A percentile compares a stretch with the other conserved stretches of the same genome.
Conservation (phyloP, 1,140 invertebrate genomes). For the Chironomus striatipennis region DNA sequence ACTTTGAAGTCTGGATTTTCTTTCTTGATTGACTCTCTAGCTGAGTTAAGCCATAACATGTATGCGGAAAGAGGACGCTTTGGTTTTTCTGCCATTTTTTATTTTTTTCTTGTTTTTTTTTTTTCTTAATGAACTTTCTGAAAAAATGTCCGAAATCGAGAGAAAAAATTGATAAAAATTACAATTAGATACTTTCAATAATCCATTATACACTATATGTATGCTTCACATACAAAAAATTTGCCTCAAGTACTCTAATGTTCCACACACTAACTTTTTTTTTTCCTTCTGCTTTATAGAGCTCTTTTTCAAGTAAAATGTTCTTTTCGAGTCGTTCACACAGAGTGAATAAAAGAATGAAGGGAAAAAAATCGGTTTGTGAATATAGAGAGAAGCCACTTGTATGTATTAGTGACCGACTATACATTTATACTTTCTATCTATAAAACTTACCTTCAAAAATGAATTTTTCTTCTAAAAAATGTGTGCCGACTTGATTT, state of each 20-base stretch:
- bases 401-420: not conserved
- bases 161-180: slow-evolving; percentile 7
- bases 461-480: not conserved
- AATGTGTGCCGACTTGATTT: not conserved
- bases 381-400: not conserved
- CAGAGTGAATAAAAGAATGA: too few species aligned
- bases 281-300: not conserved
- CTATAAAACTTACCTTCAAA: not conserved
- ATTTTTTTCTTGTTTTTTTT: slow-evolving; percentile 31
- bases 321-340: not conserved
- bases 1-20: slow-evolving; percentile 64
- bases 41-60: slow-evolving; percentile 71
- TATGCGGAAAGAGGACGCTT: slow-evolving; percentile 71
- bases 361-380: not conserved
- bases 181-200: not conserved
- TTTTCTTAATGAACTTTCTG: not conserved
- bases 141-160: not conserved
- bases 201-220: not conserved
- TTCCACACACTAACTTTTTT: slow-evolving; percentile 4
- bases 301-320: not conserved
- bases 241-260: slow-evolving; percentile 7
- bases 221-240: not conserved
- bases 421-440: too few species aligned
- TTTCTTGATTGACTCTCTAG: slow-evolving; percentile 61
- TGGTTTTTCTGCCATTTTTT: slow-evolving; percentile 67